Base-by-base conservation (phyloP, 2,888 invertebrate genomes). In the Nezara viridula region DNA sequence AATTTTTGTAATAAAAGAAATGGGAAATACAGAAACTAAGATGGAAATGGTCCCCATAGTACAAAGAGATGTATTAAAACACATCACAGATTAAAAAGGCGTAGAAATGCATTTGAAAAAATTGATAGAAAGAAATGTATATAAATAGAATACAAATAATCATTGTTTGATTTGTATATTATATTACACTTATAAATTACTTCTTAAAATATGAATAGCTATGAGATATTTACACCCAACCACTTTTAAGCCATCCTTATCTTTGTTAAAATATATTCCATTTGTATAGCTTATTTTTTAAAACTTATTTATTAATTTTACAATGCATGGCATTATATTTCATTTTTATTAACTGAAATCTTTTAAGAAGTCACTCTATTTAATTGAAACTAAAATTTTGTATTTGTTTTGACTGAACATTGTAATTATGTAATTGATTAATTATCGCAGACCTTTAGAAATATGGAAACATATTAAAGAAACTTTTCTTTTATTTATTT, bases 51-150 rank as follows among this genome's bases (percentile, higher is more conserved):
- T 87, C 87, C 87, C 87, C 37, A 87, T 87, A 87, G 52, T 66
- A 77, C 77, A 77, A 66, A 87, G 55, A 87, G 87, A 87, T 87
- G 87, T 87, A 87, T 60, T 60, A 87, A 55, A 87, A 87, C 55
- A 87, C 87, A 87, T 47, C 87, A 66, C 66, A 66, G 87, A 60
- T 87, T 40, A 87, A 87, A 66, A 87, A 87, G 47, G 50, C 44
- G 49, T 49, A 85, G 32, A 77, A 77, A 77, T 77, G 24, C 40
- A 77, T 40, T 77, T 40, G 21, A 21, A 40, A 77, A 77, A 14
- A 40, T 77, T 40, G 40, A 77, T 77, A 77, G 77, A 77, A 77
- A 40, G 37, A 73, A 73, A 73, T 73, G 7, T 77, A 12, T 77
- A 60, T 9, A 40, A 77, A 77, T 77, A 40, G 21, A 40, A 77